phyloP scores from a whole-genome alignment of 2,888 invertebrate genomes.

The Volucella inflata region DNA sequence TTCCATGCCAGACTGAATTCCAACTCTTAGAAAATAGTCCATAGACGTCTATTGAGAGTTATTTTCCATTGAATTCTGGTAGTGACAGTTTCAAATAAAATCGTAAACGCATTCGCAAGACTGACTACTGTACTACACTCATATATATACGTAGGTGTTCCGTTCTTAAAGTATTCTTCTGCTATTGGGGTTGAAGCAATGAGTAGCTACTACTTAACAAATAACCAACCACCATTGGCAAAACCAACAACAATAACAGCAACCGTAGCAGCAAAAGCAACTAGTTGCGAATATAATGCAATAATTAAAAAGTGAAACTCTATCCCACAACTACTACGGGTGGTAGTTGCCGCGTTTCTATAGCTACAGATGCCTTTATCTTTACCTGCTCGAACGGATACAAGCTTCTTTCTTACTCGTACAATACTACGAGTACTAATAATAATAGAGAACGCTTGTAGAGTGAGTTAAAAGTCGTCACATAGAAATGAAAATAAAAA shows the following conservation, averaged over 20 bases:
- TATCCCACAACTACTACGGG: conserved; percentile 32
- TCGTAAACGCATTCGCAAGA: conserved; percentile 55
- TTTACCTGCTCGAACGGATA: conserved; percentile 27
- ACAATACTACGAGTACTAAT: too few relatives aligned
- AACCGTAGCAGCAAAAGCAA: neutral
- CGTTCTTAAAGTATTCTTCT: conserved; percentile 18
- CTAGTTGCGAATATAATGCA: conserved; percentile 70
- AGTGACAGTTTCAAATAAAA: conserved; percentile 70
- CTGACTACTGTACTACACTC: conserved; percentile 1
- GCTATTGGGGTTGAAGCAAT: conserved; percentile 55
- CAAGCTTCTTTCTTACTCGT: neutral
- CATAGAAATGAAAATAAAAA: conserved; percentile 41
- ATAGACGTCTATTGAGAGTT: conserved; percentile 64
- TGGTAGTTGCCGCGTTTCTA: neutral
- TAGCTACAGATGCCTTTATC: conserved; percentile 24
- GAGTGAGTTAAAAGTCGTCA: conserved; percentile 43
- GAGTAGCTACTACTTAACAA: conserved; percentile 18
- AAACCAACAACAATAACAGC: too few relatives aligned
- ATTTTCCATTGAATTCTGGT: conserved; percentile 53
- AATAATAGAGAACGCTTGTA: neutral
- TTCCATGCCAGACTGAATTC: conserved; percentile 67
- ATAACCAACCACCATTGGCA: too few relatives aligned
- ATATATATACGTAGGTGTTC: neutral
- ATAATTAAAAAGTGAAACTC: conserved; percentile 70
- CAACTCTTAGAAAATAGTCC: conserved; percentile 60